Conservation (phyloP, 1,140 invertebrate genomes). For the Parasteatoda tepidariorum region DNA sequence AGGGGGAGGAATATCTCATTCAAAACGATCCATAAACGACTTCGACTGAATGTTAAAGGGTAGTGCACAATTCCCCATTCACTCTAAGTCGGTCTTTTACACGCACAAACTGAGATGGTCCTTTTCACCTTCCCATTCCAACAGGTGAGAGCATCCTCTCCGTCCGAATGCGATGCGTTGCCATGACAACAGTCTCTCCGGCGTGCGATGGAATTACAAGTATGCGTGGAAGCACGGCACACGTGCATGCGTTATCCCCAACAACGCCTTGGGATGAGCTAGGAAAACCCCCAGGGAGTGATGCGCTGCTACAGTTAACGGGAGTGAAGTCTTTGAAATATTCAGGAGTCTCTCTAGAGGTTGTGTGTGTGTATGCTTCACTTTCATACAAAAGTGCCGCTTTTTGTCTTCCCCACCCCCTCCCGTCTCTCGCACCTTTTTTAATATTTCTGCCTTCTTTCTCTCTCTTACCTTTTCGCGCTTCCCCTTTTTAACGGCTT, state of each 20-base stretch:
- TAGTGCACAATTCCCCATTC: not conserved
- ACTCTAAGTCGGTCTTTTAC: not conserved
- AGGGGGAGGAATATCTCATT: not conserved
- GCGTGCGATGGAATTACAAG: slow-evolving; percentile 51
- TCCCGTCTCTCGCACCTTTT: slow-evolving; percentile 4
- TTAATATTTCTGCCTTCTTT: slow-evolving; percentile 29
- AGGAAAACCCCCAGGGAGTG: not conserved
- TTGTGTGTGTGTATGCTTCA: not conserved
- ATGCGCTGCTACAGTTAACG: slow-evolving; percentile 14
- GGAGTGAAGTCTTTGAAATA: slow-evolving; percentile 50
- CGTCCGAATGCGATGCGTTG: slow-evolving; percentile 35
- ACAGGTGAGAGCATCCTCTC: slow-evolving; percentile 27
- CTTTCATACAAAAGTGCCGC: slow-evolving; percentile 53
- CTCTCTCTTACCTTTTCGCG: slow-evolving; percentile 2
- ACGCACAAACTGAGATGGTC: not conserved
- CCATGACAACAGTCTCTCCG: slow-evolving; percentile 11
- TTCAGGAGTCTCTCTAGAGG: slow-evolving; percentile 19
- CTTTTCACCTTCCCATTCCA: slow-evolving; percentile 2
- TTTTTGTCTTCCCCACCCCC: slow-evolving; percentile 3
- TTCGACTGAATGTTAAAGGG: not conserved
- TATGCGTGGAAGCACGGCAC: slow-evolving; percentile 44
- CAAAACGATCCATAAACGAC: slow-evolving; percentile 1
- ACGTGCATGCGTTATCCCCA: slow-evolving; percentile 35
- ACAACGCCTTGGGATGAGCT: slow-evolving; percentile 7
- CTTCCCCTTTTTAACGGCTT: slow-evolving; percentile 37